Conservation (phyloP, 2,113 vertebrate genomes). For the Ceyx cyanopectus region DNA sequence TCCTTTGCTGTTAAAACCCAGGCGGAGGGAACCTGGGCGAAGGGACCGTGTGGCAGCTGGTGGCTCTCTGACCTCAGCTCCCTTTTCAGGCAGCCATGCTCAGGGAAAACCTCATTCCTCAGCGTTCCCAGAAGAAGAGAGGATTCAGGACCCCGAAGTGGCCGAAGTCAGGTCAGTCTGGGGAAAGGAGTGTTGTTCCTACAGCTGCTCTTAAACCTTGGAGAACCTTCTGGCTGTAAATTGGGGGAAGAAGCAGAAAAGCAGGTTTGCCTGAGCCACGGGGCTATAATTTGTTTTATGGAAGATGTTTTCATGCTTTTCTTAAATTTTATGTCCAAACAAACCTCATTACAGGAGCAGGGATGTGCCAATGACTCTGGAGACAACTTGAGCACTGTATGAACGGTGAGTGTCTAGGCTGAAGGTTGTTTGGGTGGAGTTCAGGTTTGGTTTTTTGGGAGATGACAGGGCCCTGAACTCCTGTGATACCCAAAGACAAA, state of each 20-base stretch:
- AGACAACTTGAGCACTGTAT: fast-evolving
- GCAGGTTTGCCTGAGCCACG: not conserved
- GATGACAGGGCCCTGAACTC: not conserved
- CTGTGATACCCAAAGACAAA: fast-evolving
- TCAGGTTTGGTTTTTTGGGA: not conserved
- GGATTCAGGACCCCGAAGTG: not conserved
- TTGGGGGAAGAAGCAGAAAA: not conserved
- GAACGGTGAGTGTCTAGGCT: not conserved
- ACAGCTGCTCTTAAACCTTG: not conserved
- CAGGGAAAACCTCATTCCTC: not conserved
- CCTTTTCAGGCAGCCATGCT: not conserved
- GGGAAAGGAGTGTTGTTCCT: not conserved
- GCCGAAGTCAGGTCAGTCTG: not conserved
- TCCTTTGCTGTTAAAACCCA: fast-evolving
- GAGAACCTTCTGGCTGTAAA: not conserved
- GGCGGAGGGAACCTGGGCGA: not conserved
- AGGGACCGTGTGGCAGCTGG: fast-evolving
- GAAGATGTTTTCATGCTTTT: not conserved
- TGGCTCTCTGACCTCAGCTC: not conserved
- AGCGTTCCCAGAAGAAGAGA: not conserved
- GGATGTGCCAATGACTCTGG: fast-evolving
- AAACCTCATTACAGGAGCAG: not conserved
- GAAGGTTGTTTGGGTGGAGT: not conserved
- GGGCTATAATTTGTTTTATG: not conserved
- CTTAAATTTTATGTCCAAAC: not conserved